Evolutionary conservation across 1,140 invertebrate species (phyloP), one percentile per base, ranked within the genome.

Genomic region (Diuraphis noxia): DNA sequence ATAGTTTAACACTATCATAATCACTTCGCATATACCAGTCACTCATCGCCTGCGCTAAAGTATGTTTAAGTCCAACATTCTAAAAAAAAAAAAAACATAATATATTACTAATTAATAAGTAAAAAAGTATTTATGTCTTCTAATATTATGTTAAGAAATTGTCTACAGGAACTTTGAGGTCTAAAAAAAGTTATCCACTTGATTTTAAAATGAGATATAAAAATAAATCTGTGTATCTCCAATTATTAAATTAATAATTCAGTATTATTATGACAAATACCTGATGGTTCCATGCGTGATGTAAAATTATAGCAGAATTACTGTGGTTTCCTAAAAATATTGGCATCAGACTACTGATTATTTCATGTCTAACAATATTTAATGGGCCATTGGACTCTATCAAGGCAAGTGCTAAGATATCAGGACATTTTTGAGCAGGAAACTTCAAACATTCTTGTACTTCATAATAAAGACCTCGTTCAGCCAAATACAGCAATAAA

Each of bases 1-100:
- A 98, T 5, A 99, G 94, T 93, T 98, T 96, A 2, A 96, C 96
- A 94, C 99, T 98, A 94, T 99, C 98, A 93, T 97, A 96, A 92
- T 99, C 98, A 43, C 97, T 96, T 49, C 97, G 95, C 92, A 97
- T 95, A 93, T 99, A 99, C 98, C 98, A 99, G 91, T 99, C 98
- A 7, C 98, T 97, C 98, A 99, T 99, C 0, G 98, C 96, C 93
- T 98, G 97, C 96, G 99, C 99, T 49, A 99, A 97, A 81, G 98
- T 96, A 9, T 96, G 96, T 92, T 97, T 96, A 63, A 97, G 95
- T 89, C 96, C 96, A 21, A 96, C 94, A 85, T 92, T 92, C 92
- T 92, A 34, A 36, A 72, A 72, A 72, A 72, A 72, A 25, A 3
- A 19, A 49, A 6, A 23, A 21, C 21, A 25, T 9, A 52, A 17